A percentile compares a stretch with the other conserved stretches of the same genome.
Evolutionary conservation across 2,113 vertebrate genomes (phyloP).

Genomic region (Solea senegalensis): DNA sequence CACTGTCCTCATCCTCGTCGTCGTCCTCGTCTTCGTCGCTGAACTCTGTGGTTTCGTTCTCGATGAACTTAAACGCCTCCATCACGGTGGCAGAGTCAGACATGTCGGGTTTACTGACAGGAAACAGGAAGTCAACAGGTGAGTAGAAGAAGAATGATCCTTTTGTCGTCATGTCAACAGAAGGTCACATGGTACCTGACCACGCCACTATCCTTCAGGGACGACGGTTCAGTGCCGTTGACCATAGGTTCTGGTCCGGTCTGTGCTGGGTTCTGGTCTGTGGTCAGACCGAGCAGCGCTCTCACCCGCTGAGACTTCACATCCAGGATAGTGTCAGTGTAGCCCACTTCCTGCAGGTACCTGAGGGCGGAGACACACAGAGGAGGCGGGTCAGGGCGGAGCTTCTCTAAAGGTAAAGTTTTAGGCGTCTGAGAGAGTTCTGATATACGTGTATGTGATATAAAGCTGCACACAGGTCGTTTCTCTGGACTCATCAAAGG

Average conservation of each 20-base stretch:
- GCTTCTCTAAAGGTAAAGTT: too few species aligned
- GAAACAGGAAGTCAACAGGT: neutral
- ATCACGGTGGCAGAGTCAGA: slow-evolving; percentile 90
- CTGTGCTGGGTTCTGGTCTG: slow-evolving; percentile 85
- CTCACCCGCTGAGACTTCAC: slow-evolving; percentile 94
- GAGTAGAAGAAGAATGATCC: too few species aligned
- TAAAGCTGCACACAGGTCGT: too few species aligned
- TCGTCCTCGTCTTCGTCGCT: slow-evolving; percentile 93
- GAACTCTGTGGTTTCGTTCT: slow-evolving; percentile 91
- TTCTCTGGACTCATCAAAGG: too few species aligned
- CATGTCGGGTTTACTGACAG: slow-evolving; percentile 88
- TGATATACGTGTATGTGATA: too few species aligned
- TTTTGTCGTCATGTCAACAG: neutral
- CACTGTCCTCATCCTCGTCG: slow-evolving; percentile 88
- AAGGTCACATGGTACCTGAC: slow-evolving; percentile 77
- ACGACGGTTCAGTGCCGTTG: slow-evolving; percentile 89
- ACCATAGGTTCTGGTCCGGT: slow-evolving; percentile 86
- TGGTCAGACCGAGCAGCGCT: slow-evolving; percentile 89
- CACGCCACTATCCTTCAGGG: slow-evolving; percentile 84
- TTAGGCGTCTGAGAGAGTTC: too few species aligned
- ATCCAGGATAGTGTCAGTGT: slow-evolving; percentile 94
- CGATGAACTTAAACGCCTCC: slow-evolving; percentile 95
- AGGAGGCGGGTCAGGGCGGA: neutral
- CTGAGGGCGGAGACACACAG: slow-evolving; percentile 65
- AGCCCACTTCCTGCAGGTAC: slow-evolving; percentile 96